These are phyloP conservation scores for Sebastes taczanowskii DNA, from an alignment of 2,797 vertebrate genomes.

Conservation along the genomic window DNA sequence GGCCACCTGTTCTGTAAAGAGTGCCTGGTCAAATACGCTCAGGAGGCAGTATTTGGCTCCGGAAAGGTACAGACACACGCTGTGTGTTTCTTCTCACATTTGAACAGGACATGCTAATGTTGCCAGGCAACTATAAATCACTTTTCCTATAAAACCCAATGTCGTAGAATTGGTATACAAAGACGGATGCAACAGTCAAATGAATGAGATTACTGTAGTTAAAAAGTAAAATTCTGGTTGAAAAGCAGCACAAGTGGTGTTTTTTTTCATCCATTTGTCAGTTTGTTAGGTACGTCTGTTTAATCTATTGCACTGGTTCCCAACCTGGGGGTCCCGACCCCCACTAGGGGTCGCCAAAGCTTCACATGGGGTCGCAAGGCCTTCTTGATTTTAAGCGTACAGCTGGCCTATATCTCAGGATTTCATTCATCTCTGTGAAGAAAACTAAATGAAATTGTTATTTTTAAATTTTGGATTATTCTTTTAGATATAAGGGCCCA, in stretches of 20 bases:
- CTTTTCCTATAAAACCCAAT: not conserved
- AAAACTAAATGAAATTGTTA: too few species aligned
- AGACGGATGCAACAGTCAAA: not conserved
- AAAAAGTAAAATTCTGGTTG: too few species aligned
- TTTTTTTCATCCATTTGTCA: not conserved
- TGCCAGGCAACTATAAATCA: not conserved
- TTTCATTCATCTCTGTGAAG: too few species aligned
- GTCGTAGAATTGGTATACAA: not conserved
- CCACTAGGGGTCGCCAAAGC: too few species aligned
- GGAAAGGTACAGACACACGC: slow-evolving; percentile 88
- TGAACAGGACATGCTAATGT: not conserved
- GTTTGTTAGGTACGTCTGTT: not conserved
- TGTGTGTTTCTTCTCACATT: not conserved
- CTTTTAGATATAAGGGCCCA: fast-evolving
- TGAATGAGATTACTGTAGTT: not conserved
- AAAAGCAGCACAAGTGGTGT: not conserved
- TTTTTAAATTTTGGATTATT: too few species aligned
- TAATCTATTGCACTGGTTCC: not conserved
- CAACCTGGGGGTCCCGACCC: too few species aligned
- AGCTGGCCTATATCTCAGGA: too few species aligned
- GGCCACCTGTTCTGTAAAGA: slow-evolving; percentile 99
- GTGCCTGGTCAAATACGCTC: slow-evolving; percentile 96
- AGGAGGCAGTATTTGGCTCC: slow-evolving; percentile 96
- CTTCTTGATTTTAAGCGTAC: too few species aligned
- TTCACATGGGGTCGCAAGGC: too few species aligned